Evolutionary conservation across 2,888 invertebrate species (phyloP), one percentile per base, ranked within the genome.

Genomic region (Scaptodrosophila latifasciaeformis): DNA sequence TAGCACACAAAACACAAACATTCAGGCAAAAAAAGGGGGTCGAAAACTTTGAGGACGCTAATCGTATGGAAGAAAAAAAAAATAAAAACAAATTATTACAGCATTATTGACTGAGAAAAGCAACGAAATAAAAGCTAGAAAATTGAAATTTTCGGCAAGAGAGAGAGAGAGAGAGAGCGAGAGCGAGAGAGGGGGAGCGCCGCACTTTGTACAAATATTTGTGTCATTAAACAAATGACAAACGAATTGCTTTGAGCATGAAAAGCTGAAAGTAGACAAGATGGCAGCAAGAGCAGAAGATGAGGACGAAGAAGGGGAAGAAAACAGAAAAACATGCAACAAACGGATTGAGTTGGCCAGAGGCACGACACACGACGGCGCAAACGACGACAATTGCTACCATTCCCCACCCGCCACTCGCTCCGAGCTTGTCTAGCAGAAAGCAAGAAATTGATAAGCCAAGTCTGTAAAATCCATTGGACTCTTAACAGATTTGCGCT

Each of bases 201-300:
- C n/a, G 67, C 70, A 77, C 77, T 77, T 65, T 70, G 75, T 70
- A 64, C 75, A 74, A 80, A 77, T 80, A 75, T 75, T 75, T 77
- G 80, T 77, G 78, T 77, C 76, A 76, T 76, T 76, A 81, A 76
- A 75, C 81, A 76, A 76, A 81, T 81, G 76, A 78, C 76, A 81
- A 81, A 75, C 69, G 76, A 81, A 76, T 76, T 76, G 76, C 72
- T 79, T 75, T 68, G 53, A 65, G 65, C 76, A 76, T 69, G 75
- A 75, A 72, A n/a, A 75, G 75, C 67, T 44, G 45, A 59, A 51
- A 27, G 19, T 42, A 49, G 48, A 21, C 40, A 42, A 35, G 27
- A 30, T 31, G 27, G n/a, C 18, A 30, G 34, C 43, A 35, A 40
- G 40, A 10, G 39, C 18, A n/a, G 17, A 40, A 31, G n/a, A 42